These are phyloP conservation scores for Limnothrissa miodon DNA, from an alignment of 2,113 vertebrate genomes.

Conservation along the genomic window DNA sequence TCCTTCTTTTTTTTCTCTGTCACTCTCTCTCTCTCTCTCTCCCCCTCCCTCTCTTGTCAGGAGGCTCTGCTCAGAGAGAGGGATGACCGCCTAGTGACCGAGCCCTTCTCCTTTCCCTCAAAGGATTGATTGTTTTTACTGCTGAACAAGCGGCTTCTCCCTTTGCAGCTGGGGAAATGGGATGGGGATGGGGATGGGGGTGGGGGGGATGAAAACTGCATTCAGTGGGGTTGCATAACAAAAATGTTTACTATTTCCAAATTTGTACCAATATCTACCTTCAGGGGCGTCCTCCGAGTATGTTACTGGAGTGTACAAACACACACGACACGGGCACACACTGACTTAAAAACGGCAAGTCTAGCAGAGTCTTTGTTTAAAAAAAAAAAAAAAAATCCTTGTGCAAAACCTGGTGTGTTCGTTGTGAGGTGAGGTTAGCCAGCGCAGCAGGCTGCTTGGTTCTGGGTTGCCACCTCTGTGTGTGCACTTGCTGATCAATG, in stretches of 20 bases:
- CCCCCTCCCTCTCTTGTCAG: constrained; percentile 19
- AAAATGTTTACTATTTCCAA: constrained; percentile 49
- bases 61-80: constrained; percentile 8
- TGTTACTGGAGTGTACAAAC: constrained; percentile 23
- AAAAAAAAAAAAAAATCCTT: background rate
- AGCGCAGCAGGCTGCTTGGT: background rate
- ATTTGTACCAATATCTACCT: constrained; percentile 43
- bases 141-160: constrained; percentile 56
- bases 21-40: background rate
- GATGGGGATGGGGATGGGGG: background rate
- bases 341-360: background rate
- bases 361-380: background rate
- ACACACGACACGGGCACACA: background rate
- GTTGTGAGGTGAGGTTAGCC: background rate
- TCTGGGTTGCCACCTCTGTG: constrained; percentile 27
- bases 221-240: constrained; percentile 53
- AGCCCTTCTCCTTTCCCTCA: constrained; percentile 37
- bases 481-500: constrained; percentile 59
- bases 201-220: constrained; percentile 39
- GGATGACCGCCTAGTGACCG: background rate
- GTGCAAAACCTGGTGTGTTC: background rate
- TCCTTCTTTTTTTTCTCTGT: background rate
- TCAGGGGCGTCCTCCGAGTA: constrained; percentile 21
- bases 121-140: constrained; percentile 67
- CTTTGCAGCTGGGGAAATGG: background rate